Conservation (phyloP, 2,888 invertebrate species). For the Clanis bilineata region DNA sequence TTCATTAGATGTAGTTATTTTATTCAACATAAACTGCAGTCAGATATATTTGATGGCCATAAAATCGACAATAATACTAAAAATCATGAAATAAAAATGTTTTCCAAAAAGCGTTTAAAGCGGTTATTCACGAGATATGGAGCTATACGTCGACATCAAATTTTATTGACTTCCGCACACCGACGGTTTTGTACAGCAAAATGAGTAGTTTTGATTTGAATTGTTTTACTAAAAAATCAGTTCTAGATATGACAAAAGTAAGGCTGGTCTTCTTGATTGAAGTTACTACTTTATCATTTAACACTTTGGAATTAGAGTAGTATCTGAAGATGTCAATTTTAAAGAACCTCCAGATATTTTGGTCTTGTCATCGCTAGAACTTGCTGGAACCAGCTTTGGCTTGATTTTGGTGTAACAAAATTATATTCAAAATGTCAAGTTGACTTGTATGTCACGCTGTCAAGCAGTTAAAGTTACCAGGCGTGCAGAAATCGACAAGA, state of each 20-base stretch:
- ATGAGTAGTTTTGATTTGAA: slow-evolving; percentile 41
- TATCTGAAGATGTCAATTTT: no score
- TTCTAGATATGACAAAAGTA: no score
- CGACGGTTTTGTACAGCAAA: slow-evolving; percentile 50
- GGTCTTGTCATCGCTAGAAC: background rate
- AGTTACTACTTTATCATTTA: no score
- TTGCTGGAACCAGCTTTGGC: background rate
- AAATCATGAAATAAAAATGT: background rate
- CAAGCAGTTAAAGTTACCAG: slow-evolving; percentile 38
- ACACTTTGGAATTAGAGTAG: no score
- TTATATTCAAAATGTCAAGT: background rate
- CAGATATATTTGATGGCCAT: background rate
- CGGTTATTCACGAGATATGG: slow-evolving; percentile 42
- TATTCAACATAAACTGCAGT: background rate
- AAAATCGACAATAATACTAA: background rate
- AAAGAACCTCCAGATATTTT: no score
- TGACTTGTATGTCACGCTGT: slow-evolving; percentile 26
- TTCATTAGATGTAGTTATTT: background rate
- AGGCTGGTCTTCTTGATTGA: no score
- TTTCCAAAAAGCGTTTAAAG: background rate
- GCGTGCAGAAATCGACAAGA: slow-evolving; percentile 65
- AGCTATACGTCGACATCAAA: slow-evolving; percentile 64
- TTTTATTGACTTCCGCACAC: slow-evolving; percentile 67
- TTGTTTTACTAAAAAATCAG: slow-evolving; percentile 14
- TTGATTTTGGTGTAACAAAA: slow-evolving; percentile 16